Evolutionary conservation across 1,140 invertebrate species (phyloP), one percentile per base, ranked within the genome.

Genomic region (Apis laboriosa): DNA sequence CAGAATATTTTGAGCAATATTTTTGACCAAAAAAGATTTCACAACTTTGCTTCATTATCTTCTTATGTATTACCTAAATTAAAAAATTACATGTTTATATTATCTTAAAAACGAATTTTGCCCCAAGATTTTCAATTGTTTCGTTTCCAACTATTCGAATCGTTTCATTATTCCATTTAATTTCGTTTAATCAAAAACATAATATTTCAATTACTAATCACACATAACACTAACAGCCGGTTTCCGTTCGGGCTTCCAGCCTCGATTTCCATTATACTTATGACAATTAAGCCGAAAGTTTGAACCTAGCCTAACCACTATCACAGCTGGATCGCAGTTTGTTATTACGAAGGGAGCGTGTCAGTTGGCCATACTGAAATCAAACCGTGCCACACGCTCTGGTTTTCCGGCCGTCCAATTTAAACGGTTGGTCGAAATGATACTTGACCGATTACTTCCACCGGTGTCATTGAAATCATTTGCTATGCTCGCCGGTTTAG

Each of bases 401-500:
- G 67, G 72, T 86, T 80, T 88, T 81, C 87, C 87, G 80, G 86
- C 64, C 68, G 51, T 63, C 17, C 83, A 88, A 88, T 88, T 88
- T 75, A 87, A 61, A 61, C 56, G 72, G 73, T 66, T 71, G 58
- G 64, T 63, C 78, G 56, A 85, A 79, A 83, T 85, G 78, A 80
- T 80, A 83, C 80, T 77, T 80, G 86, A 63, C 78, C 86, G 80
- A 88, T 89, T 86, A 89, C 88, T 86, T 84, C 87, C 87, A 86
- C 76, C 88, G 87, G 87, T 89, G 81, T 89, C 87, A 89, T 89
- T 89, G 87, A 88, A 88, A 89, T 89, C 87, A 86, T 89, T 88
- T 84, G 70, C 87, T 34, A 70, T 80, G 78, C 24, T 63, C 64
- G 73, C 63, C 68, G 74, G 70, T 68, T 71, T 86, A 66, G 71